A percentile compares a stretch with the other conserved stretches of the same genome.
phyloP scores from a whole-genome alignment of 2,888 invertebrate genomes.

The Chymomyza fuscimana region DNA sequence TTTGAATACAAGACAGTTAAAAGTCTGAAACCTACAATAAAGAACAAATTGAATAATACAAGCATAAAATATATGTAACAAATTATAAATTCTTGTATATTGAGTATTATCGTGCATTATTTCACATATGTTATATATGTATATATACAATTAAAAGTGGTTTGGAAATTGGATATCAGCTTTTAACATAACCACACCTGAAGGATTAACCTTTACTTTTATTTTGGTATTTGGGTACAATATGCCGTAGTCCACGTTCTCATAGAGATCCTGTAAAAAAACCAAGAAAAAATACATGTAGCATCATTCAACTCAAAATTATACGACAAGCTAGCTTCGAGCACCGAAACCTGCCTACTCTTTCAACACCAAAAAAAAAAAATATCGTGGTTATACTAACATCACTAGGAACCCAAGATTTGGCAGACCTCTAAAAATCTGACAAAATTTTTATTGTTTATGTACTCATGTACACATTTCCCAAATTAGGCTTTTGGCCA shows the following conservation, averaged over 20 bases:
- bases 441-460: too few relatives aligned
- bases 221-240: constrained; percentile 92
- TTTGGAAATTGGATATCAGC: constrained; percentile 85
- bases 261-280: constrained; percentile 88
- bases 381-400: too few relatives aligned
- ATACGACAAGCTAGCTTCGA: too few relatives aligned
- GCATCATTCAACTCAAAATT: not conserved
- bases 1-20: not conserved
- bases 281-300: not conserved
- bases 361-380: too few relatives aligned
- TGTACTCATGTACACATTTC: too few relatives aligned
- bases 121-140: not conserved
- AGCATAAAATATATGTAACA: not conserved
- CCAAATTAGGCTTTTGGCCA: too few relatives aligned
- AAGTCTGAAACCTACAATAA: not conserved
- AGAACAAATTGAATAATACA: not conserved
- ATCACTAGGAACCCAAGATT: too few relatives aligned
- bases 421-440: too few relatives aligned
- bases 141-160: constrained; percentile 28
- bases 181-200: constrained; percentile 92
- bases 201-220: constrained; percentile 95
- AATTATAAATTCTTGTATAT: not conserved
- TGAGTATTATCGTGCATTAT: not conserved
- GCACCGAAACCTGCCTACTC: too few relatives aligned
- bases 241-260: constrained; percentile 92